Conservation (phyloP, 2,113 vertebrate species). For the Onychostoma macrolepis region DNA sequence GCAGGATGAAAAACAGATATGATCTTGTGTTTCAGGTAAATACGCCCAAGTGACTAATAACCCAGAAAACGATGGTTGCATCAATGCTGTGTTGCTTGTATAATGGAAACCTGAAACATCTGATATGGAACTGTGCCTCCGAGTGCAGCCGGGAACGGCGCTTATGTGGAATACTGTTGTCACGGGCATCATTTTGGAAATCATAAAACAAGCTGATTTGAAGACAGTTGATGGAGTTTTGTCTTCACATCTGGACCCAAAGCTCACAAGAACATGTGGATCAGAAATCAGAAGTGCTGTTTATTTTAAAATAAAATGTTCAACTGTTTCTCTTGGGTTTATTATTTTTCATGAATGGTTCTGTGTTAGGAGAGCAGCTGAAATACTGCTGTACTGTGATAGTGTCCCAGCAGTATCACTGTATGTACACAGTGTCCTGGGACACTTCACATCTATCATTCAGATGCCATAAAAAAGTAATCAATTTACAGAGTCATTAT, state of each 20-base stretch:
- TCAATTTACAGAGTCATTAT: neutral
- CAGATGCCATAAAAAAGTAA: neutral
- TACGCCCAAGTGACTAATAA: slow-evolving; percentile 98
- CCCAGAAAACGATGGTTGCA: slow-evolving; percentile 98
- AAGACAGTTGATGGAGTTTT: neutral
- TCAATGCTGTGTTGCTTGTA: slow-evolving; percentile 92
- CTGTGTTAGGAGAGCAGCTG: no score
- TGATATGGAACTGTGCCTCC: slow-evolving; percentile 53
- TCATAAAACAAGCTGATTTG: neutral
- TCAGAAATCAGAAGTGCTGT: slow-evolving; percentile 33
- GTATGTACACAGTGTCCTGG: neutral
- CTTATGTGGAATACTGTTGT: neutral
- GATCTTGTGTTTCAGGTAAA: slow-evolving; percentile 80
- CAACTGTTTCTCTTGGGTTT: neutral
- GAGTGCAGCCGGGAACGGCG: slow-evolving; percentile 27
- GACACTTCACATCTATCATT: no score
- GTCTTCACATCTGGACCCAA: neutral
- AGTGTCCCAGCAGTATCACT: neutral
- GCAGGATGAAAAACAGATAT: neutral
- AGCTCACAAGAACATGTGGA: neutral
- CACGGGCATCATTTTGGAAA: neutral
- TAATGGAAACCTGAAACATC: slow-evolving; percentile 67
- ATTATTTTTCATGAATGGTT: neutral
- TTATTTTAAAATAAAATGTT: neutral
- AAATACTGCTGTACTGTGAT: no score